Conservation (phyloP, 2,797 vertebrate genomes). For the Acropternis orthonyx region DNA sequence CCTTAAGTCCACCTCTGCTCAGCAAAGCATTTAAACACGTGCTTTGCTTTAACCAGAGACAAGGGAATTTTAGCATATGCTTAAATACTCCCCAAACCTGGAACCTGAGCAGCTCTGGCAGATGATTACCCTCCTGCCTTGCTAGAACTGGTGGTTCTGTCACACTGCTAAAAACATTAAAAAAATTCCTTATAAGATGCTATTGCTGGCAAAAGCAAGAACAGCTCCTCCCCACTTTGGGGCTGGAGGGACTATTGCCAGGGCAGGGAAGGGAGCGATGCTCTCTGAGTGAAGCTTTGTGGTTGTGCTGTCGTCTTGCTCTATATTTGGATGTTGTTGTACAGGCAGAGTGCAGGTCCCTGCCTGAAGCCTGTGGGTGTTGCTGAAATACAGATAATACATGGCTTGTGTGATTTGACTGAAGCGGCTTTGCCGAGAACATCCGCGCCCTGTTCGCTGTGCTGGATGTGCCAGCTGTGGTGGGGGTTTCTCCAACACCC, state of each 20-base stretch:
- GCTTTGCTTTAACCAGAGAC: background rate
- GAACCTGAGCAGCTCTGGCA: background rate
- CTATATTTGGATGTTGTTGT: background rate
- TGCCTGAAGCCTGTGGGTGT: background rate
- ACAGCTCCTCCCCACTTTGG: background rate
- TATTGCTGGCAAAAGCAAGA: background rate
- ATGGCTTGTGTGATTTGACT: background rate
- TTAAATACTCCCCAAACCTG: background rate
- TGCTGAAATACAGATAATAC: conserved; percentile 32
- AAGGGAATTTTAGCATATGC: background rate
- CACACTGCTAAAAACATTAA: background rate
- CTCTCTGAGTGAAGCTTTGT: background rate
- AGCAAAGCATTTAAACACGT: background rate
- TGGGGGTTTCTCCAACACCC: background rate
- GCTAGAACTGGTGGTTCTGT: background rate
- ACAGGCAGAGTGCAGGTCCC: background rate
- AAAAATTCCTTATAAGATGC: background rate
- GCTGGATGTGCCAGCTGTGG: background rate
- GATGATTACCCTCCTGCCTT: background rate
- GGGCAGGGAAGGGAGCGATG: background rate
- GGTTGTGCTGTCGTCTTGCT: background rate
- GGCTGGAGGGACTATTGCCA: background rate
- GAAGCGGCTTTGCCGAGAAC: background rate
- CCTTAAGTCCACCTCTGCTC: conserved; percentile 41
- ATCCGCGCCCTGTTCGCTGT: background rate